Percentiles rank a stretch among this genome's conserved stretches.
Evolutionary conservation across 2,113 vertebrate species (phyloP).

Genomic region (Hucho hucho): DNA sequence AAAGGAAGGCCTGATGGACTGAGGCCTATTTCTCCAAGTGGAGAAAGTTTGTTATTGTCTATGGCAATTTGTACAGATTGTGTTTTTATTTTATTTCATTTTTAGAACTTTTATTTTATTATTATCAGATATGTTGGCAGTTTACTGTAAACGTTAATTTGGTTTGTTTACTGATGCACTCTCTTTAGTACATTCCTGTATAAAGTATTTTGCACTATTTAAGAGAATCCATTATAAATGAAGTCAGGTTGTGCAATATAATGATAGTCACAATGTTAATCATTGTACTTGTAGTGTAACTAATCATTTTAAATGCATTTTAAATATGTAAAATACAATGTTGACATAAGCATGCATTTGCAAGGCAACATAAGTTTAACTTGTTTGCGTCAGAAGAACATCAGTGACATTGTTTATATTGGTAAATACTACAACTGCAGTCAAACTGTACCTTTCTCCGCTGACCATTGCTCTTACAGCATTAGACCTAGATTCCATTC

Average conservation of each 20-base stretch:
- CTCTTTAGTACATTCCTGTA: slow-evolving; percentile 95
- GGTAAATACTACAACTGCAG: slow-evolving; percentile 57
- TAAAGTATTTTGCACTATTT: slow-evolving; percentile 99
- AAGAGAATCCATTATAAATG: slow-evolving; percentile 81
- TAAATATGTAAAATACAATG: slow-evolving; percentile 99
- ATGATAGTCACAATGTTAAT: slow-evolving; percentile 84
- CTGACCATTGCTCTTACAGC: neutral
- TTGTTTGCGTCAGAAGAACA: slow-evolving; percentile 55
- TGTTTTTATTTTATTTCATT: slow-evolving; percentile 68
- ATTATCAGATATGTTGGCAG: slow-evolving; percentile 79
- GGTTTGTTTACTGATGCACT: slow-evolving; percentile 75
- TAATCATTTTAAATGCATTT: slow-evolving; percentile 96
- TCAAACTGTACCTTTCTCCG: slow-evolving; percentile 30
- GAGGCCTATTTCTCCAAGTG: slow-evolving; percentile 80
- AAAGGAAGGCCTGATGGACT: slow-evolving; percentile 70
- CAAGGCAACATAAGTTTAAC: slow-evolving; percentile 70
- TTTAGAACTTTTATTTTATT: slow-evolving; percentile 57
- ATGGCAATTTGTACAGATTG: slow-evolving; percentile 90
- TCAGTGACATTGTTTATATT: slow-evolving; percentile 59
- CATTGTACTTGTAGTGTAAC: slow-evolving; percentile 94
- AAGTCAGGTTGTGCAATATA: slow-evolving; percentile 98
- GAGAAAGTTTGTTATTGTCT: slow-evolving; percentile 88
- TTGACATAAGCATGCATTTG: slow-evolving; percentile 93
- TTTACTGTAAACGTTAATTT: slow-evolving; percentile 85
- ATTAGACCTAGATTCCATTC: slow-evolving; percentile 19